phyloP scores from a whole-genome alignment of 2,888 invertebrate genomes.

The Lypha dubia region DNA sequence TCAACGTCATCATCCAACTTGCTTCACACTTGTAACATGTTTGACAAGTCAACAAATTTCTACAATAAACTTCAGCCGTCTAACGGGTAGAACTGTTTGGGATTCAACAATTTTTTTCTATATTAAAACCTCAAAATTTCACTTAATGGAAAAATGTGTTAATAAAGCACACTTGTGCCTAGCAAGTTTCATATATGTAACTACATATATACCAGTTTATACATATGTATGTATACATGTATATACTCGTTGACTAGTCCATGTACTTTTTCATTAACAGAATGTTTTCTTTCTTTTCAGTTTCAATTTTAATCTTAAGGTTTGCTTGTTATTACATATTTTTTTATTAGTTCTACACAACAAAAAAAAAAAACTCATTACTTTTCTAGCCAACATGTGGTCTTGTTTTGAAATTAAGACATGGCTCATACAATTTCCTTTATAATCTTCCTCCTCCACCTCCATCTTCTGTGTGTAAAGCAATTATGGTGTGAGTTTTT shows the following conservation, averaged over 20 bases:
- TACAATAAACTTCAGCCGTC: neutral
- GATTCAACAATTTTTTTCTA: neutral
- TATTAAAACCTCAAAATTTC: slow-evolving; percentile 27
- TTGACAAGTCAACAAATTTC: neutral
- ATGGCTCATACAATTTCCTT: slow-evolving; percentile 2
- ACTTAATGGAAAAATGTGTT: slow-evolving; percentile 59
- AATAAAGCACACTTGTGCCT: slow-evolving; percentile 66
- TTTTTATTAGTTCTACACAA: slow-evolving; percentile 13
- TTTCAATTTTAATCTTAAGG: slow-evolving; percentile 49
- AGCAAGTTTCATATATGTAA: no score
- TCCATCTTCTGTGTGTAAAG: neutral
- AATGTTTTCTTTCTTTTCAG: neutral
- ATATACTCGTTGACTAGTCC: slow-evolving; percentile 17
- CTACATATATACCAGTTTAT: slow-evolving; percentile 32
- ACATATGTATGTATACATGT: neutral
- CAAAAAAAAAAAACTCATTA: slow-evolving; percentile 38
- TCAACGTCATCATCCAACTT: slow-evolving; percentile 35
- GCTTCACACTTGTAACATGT: slow-evolving; percentile 16
- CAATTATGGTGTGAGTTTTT: slow-evolving; percentile 33
- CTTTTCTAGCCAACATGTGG: slow-evolving; percentile 65
- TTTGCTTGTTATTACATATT: slow-evolving; percentile 27
- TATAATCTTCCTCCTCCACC: neutral
- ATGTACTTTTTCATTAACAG: slow-evolving; percentile 64
- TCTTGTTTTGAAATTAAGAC: slow-evolving; percentile 63
- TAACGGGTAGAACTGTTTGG: neutral